Percentiles rank a stretch among this genome's conserved stretches.
These are phyloP conservation scores for Oreamnos americanus DNA, from an alignment of 2,113 vertebrate genomes.

Conservation along the genomic window DNA sequence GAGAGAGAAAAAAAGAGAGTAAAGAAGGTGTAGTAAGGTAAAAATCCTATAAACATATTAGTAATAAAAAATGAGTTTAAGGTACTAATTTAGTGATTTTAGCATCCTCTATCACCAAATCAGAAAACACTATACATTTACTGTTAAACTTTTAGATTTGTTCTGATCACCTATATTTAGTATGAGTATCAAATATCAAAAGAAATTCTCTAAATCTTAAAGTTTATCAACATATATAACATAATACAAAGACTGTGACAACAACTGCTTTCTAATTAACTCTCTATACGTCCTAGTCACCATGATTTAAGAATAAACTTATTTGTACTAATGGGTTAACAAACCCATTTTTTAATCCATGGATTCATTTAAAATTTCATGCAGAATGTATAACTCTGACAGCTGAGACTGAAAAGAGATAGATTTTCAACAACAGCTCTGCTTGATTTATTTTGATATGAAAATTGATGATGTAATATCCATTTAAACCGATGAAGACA, in stretches of 20 bases:
- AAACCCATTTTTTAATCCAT: background rate
- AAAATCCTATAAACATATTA: background rate
- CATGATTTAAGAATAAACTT: background rate
- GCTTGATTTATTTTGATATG: constrained; percentile 56
- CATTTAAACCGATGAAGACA: constrained; percentile 28
- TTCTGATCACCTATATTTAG: background rate
- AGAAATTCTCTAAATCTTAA: background rate
- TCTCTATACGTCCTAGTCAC: background rate
- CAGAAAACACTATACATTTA: background rate
- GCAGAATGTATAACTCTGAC: background rate
- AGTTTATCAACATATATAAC: background rate
- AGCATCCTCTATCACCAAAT: background rate
- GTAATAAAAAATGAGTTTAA: background rate
- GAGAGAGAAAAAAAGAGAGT: background rate
- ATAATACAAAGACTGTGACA: background rate
- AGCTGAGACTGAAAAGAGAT: background rate
- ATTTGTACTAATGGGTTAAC: background rate
- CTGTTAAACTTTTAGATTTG: background rate
- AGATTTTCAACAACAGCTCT: background rate
- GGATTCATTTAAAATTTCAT: background rate
- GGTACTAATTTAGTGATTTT: background rate
- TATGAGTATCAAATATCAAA: background rate
- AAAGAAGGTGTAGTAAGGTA: background rate
- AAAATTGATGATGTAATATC: constrained; percentile 14
- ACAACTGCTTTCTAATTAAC: background rate